Conservation (phyloP, 2,888 invertebrate genomes). For the Gonocerus acuteangulatus region DNA sequence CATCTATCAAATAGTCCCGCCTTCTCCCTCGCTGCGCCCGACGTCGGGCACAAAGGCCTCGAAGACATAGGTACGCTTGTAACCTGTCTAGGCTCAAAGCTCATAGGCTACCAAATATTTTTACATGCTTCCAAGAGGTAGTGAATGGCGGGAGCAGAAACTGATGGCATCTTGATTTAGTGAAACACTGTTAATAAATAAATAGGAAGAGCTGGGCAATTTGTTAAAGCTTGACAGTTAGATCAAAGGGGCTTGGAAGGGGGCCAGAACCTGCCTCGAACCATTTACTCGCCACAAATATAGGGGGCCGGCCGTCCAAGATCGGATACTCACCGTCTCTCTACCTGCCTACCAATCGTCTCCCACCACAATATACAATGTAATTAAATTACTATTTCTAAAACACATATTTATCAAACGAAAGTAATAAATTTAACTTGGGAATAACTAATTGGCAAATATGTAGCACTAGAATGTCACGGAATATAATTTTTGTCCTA, state of each 20-base stretch:
- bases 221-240: conserved; percentile 24
- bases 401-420: no score
- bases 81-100: no score
- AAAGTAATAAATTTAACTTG: no score
- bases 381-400: no score
- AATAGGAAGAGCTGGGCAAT: conserved; percentile 22
- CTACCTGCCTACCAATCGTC: no score
- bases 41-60: no score
- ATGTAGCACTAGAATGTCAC: no score
- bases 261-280: conserved; percentile 27
- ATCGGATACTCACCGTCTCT: background rate
- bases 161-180: conserved; percentile 26
- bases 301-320: background rate
- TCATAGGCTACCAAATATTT: conserved; percentile 3
- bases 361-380: no score
- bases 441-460: no score
- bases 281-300: conserved; percentile 33
- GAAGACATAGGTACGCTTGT: no score
- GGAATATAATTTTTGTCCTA: no score
- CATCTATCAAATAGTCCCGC: background rate
- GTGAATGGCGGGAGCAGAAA: conserved; percentile 20
- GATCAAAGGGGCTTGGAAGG: conserved; percentile 20
- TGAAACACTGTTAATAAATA: conserved; percentile 27
- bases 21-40: background rate
- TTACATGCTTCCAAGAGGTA: conserved; percentile 7